A percentile compares a stretch with the other conserved stretches of the same genome.
Evolutionary conservation across 2,113 vertebrate genomes (phyloP).

Genomic region (Pomatorhinus ruficollis): DNA sequence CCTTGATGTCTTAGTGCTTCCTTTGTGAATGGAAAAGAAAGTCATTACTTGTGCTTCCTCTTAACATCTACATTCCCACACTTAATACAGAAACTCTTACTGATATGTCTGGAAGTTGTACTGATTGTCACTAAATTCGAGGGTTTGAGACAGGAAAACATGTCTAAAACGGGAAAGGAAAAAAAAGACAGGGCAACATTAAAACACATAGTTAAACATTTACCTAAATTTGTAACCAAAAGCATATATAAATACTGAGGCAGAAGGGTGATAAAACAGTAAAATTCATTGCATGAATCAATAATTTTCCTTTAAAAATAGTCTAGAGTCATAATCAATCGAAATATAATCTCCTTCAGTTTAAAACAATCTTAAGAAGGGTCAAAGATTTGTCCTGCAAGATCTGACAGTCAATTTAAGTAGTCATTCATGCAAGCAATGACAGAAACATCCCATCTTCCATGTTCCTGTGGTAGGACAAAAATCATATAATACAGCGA

Average conservation of each 20-base stretch:
- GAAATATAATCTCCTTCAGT: neutral
- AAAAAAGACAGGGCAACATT: neutral
- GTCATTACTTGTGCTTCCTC: neutral
- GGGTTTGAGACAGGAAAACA: neutral
- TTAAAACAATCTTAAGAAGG: neutral
- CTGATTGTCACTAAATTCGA: neutral
- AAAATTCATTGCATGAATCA: neutral
- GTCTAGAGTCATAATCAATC: neutral
- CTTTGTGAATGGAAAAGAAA: neutral
- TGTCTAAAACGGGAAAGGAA: neutral
- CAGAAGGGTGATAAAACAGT: neutral
- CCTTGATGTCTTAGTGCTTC: neutral
- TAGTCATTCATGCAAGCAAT: neutral
- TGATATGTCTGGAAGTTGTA: neutral
- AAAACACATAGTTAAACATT: neutral
- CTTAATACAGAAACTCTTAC: neutral
- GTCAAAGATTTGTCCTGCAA: neutral
- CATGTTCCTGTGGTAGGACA: neutral
- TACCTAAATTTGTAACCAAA: neutral
- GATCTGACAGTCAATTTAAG: neutral
- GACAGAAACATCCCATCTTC: neutral
- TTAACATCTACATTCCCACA: neutral
- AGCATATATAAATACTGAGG: neutral
- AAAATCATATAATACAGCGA: neutral
- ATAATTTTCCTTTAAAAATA: neutral